Percentiles rank a stretch among this genome's conserved stretches.
phyloP scores from a whole-genome alignment of 92 coral and sea anemone species.

The Heteractis magnifica region DNA sequence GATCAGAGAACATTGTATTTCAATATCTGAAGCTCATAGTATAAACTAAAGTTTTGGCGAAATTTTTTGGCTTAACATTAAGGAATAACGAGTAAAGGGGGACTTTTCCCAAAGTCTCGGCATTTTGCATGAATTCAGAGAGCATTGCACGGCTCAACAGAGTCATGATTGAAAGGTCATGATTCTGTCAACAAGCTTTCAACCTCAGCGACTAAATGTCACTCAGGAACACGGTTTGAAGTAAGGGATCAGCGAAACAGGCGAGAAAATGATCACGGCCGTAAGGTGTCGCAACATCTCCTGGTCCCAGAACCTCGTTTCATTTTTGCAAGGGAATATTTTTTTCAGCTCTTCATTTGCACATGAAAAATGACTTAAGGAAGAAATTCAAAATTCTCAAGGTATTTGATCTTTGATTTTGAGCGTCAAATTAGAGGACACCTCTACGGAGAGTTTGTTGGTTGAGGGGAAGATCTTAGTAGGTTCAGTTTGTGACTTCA shows the following conservation, averaged over 20 bases:
- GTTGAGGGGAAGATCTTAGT: background rate
- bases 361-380: background rate
- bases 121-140: background rate
- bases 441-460: background rate
- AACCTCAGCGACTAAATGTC: slow-evolving; percentile 2
- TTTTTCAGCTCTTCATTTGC: background rate
- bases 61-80: too few relatives aligned
- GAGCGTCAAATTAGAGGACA: background rate
- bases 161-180: slow-evolving; percentile 4
- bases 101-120: too few relatives aligned
- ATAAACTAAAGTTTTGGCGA: too few relatives aligned
- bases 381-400: background rate
- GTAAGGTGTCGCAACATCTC: background rate
- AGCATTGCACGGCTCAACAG: background rate
- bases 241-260: background rate
- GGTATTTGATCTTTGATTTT: background rate
- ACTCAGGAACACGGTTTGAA: background rate
- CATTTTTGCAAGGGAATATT: background rate
- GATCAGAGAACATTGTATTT: background rate
- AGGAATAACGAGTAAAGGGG: too few relatives aligned
- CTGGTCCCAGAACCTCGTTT: background rate
- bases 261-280: background rate
- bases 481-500: slow-evolving; percentile 20
- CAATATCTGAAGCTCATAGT: too few relatives aligned
- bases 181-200: background rate